Percentiles rank a stretch among this genome's conserved stretches.
These are phyloP conservation scores for Xestia c-nigrum DNA, from an alignment of 2,888 invertebrate species.

Conservation along the genomic window DNA sequence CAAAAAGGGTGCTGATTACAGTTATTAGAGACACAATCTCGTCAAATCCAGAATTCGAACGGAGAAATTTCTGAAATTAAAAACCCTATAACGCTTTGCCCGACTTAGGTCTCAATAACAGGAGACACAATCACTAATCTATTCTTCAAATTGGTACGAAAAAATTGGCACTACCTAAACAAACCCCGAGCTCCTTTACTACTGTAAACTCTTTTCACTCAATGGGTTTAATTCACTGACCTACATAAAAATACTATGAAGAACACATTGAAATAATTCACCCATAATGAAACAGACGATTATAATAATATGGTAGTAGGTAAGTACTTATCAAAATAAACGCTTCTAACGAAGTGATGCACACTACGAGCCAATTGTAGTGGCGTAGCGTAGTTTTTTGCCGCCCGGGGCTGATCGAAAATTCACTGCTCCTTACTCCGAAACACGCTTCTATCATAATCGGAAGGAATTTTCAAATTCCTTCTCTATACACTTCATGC, in stretches of 20 bases:
- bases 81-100: neutral
- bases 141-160: neutral
- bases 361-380: neutral
- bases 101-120: neutral
- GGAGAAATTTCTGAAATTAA: neutral
- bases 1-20: neutral
- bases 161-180: neutral
- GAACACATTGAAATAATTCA: neutral
- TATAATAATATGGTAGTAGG: neutral
- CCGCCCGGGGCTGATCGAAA: no score
- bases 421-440: no score
- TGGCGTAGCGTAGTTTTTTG: neutral
- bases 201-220: neutral
- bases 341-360: neutral
- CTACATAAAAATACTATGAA: constrained; percentile 1
- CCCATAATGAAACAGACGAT: neutral
- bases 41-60: neutral
- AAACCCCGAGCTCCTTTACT: neutral
- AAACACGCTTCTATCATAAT: no score
- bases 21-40: neutral
- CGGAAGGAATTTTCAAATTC: no score
- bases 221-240: neutral
- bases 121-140: neutral
- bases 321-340: constrained; percentile 10
- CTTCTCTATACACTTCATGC: no score